Evolutionary conservation across 2,113 vertebrate genomes (phyloP), one percentile per base, ranked within the genome.

Genomic region (Takifugu flavidus): DNA sequence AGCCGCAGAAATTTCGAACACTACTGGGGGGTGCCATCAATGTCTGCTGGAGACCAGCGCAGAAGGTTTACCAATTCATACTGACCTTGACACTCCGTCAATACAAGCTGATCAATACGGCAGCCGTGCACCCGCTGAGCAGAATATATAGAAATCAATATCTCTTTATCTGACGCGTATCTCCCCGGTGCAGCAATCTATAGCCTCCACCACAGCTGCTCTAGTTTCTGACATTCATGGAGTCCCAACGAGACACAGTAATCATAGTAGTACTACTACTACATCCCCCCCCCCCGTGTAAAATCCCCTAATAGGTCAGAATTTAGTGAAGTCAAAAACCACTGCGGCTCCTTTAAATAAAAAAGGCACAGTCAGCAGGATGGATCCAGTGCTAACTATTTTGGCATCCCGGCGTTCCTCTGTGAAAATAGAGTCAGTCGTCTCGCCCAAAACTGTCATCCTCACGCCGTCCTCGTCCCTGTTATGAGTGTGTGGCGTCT

Each of bases 131-230:
- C 81, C 78, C 81, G 68, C 74, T 56, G 75, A 83, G 85, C 82
- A 78, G 78, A 86, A 86, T 83, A 75, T 79, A 79, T 75, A 69
- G 65, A 73, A 82, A 85, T 87, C 87, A 71, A 87, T 87, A 85
- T 70, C 77, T 72, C 82, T 83, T 79, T 69, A 74, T 56, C 75
- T 71, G 52, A 71, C 75, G 74, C 34, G 29, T 62, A 72, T 31
- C 76, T 66, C 67, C 50, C 57, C 71, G 11, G 67, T 39, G 66
- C 60, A 3, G 27, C 69, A 25, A 84, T 82, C 86, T n/a, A 85
- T 85, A 82, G 75, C 67, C 76, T 72, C 74, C 67, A 6, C 47
- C 51, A 66, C 84, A 80, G 72, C 82, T 71, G 75, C 75, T 83
- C 78, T 14, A 61, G 70, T 82, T 77, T 67, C 80, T 75, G 82